Conservation (phyloP, 2,888 invertebrate species). For the Tinea semifulvella region DNA sequence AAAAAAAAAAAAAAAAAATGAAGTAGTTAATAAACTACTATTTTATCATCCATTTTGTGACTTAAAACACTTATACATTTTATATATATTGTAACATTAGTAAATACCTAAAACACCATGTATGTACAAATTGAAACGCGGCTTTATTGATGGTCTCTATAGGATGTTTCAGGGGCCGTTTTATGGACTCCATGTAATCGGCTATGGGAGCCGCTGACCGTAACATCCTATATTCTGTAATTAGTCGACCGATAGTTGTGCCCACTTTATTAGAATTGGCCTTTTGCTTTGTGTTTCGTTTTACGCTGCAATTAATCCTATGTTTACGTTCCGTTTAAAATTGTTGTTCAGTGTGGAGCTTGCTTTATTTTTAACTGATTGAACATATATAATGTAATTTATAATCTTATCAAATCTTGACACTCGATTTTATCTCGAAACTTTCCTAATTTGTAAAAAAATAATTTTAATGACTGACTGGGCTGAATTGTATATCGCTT, state of each 20-base stretch:
- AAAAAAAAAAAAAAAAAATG: too few species aligned
- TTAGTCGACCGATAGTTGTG: conserved; percentile 18
- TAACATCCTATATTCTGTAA: conserved; percentile 24
- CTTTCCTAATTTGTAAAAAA: too few species aligned
- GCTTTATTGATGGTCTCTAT: conserved; percentile 20
- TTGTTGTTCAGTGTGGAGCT: too few species aligned
- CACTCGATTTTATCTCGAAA: too few species aligned
- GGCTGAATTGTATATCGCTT: too few species aligned
- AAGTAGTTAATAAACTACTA: too few species aligned
- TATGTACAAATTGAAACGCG: conserved; percentile 12
- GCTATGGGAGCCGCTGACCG: conserved; percentile 24
- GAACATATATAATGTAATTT: too few species aligned
- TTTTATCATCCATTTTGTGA: too few species aligned
- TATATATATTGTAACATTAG: not conserved
- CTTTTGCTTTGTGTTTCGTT: conserved; percentile 19
- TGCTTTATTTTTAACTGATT: too few species aligned
- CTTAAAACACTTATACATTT: not conserved
- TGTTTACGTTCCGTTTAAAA: conserved; percentile 18
- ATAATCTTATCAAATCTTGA: too few species aligned
- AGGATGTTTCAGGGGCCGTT: conserved; percentile 31
- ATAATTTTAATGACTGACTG: too few species aligned
- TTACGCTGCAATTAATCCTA: conserved; percentile 21
- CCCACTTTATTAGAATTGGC: conserved; percentile 22
- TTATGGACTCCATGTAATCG: conserved; percentile 45
- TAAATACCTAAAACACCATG: conserved; percentile 1